Base-by-base conservation (phyloP, 2,888 invertebrate species). In the Autographa pulchrina region DNA sequence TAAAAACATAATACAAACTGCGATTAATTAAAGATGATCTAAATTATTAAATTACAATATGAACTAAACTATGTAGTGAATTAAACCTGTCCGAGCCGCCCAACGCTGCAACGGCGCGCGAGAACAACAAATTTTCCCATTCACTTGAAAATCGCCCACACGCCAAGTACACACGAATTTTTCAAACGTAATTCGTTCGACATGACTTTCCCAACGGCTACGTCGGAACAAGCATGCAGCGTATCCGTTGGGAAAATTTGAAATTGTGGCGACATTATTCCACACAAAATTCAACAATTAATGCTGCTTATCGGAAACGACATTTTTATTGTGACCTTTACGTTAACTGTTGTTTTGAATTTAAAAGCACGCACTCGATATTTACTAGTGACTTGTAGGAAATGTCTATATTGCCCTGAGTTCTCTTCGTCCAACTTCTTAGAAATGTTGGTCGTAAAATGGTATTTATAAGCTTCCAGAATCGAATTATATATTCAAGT, bases 301-400 rank as follows among this genome's bases (percentile, higher is more conserved):
- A 62, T 60, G 52, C 48, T 62, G 31, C 70, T 62, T 72, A 75
- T 81, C 38, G 54, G 61, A 52, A 72, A 70, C 48, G 68, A 72
- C 76, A 81, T 81, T 76, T 78, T 78, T 81, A 68, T 62, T 35
- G 52, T 72, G 79, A 81, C 82, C 74, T 81, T 81, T 81, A 58
- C 14, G 11, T 0, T 73, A 72, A 81, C 70, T 70, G 81, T 77
- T 65, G 66, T 67, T 70, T 62, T 64, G 63, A 72, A 68, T 73
- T 78, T 78, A 77, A 62, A 77, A 77, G 25, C 70, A 65, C 60
- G 73, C 81, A 61, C 56, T 65, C 31, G 43, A 56, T 70, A 59
- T 63, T 62, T 52, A 58, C 63, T 56, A 18, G 18, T 62, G 13
- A 64, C 38, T 74, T 66, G 60, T 56, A 65, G 67, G 65, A 73